Evolutionary conservation across 2,113 vertebrate genomes (phyloP).

Genomic region (Hypanus sabinus): DNA sequence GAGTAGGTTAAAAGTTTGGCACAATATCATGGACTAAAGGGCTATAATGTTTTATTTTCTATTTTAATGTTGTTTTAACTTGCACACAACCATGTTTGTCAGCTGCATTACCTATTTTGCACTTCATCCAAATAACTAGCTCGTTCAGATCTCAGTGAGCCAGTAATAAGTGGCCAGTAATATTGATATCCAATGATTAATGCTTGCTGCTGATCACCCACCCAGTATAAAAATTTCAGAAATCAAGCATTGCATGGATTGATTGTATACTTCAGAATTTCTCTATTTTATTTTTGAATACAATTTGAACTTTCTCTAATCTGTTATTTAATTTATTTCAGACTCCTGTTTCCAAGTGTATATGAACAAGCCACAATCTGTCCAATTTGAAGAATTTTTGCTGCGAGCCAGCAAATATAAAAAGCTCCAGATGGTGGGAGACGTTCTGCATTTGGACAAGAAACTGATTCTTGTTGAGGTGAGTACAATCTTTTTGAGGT

Average conservation of each 20-base stretch:
- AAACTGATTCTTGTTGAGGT: conserved; percentile 90
- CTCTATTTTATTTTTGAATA: not conserved
- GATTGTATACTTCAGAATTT: not conserved
- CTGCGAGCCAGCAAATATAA: conserved; percentile 87
- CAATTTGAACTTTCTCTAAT: not conserved
- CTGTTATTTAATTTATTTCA: conserved; percentile 40
- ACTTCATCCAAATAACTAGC: not conserved
- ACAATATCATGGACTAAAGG: no score
- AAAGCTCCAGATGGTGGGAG: conserved; percentile 77
- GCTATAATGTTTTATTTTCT: no score
- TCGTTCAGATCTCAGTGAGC: not conserved
- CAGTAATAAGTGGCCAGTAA: no score
- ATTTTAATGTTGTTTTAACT: not conserved
- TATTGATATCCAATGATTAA: not conserved
- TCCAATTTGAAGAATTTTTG: conserved; percentile 82
- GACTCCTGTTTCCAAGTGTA: conserved; percentile 60
- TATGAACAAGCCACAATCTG: conserved; percentile 65
- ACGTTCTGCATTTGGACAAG: conserved; percentile 54
- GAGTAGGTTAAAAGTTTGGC: no score
- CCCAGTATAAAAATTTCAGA: not conserved
- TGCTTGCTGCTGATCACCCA: not conserved
- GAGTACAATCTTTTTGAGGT: conserved; percentile 42
- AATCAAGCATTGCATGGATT: not conserved
- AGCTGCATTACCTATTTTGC: not conserved
- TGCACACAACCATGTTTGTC: not conserved